phyloP scores from a whole-genome alignment of 2,888 invertebrate species.

The Pandemis cinnamomeana region DNA sequence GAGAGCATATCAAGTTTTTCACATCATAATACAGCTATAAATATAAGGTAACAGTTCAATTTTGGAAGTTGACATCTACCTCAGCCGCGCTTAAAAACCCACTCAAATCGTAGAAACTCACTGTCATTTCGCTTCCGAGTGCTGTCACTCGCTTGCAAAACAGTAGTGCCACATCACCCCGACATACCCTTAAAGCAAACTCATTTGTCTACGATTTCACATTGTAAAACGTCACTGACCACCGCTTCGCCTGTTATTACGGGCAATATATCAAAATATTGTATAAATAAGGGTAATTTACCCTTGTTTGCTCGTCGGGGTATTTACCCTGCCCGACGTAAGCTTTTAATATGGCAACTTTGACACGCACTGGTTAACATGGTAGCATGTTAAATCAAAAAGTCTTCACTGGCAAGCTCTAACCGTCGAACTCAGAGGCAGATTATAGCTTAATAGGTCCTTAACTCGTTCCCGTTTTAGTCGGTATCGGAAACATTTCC shows the following conservation, averaged over 20 bases:
- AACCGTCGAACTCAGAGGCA: too few species aligned
- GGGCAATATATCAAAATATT: conserved; percentile 81
- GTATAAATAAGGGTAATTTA: conserved; percentile 72
- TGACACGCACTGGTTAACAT: conserved; percentile 44
- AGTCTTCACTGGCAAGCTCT: not conserved
- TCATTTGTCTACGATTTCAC: conserved; percentile 73
- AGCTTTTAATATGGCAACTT: conserved; percentile 46
- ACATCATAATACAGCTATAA: too few species aligned
- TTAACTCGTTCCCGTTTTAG: too few species aligned
- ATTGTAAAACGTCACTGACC: conserved; percentile 65
- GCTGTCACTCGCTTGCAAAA: not conserved
- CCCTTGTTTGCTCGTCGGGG: conserved; percentile 65
- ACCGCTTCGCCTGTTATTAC: conserved; percentile 72
- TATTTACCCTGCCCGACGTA: conserved; percentile 48
- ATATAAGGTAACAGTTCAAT: too few species aligned
- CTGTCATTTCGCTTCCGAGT: not conserved
- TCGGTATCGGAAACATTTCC: too few species aligned
- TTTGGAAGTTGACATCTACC: too few species aligned
- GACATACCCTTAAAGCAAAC: conserved; percentile 69
- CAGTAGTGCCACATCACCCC: conserved; percentile 20
- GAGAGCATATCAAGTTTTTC: too few species aligned
- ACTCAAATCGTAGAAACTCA: not conserved
- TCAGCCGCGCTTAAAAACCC: too few species aligned
- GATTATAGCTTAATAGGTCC: too few species aligned
- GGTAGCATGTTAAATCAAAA: not conserved